Evolutionary conservation across 2,888 invertebrate species (phyloP).

Genomic region (Stegana nigrithorax): DNA sequence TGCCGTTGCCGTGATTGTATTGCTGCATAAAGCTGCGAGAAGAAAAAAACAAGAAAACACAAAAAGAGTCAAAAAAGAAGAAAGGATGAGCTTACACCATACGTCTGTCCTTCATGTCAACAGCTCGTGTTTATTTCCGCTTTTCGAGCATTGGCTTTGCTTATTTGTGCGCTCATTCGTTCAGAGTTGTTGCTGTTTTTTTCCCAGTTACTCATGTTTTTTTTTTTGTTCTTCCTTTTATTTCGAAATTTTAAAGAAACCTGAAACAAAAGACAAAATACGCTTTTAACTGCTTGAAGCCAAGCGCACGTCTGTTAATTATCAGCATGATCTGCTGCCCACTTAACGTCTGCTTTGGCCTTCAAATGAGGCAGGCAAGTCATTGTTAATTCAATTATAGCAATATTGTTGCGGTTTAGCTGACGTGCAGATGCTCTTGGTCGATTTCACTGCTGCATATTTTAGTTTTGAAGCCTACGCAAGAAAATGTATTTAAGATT

Average conservation of each 20-base stretch:
- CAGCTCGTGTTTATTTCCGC: conserved; percentile 39
- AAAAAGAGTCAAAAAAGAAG: not conserved
- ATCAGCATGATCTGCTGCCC: too few relatives aligned
- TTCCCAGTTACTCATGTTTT: not conserved
- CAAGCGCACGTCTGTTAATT: not conserved
- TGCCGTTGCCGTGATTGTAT: not conserved
- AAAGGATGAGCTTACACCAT: not conserved
- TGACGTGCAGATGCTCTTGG: not conserved
- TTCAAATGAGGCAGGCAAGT: too few relatives aligned
- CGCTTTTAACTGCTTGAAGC: not conserved
- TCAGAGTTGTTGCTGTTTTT: not conserved
- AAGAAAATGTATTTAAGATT: too few relatives aligned
- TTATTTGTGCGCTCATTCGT: not conserved
- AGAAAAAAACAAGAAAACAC: not conserved
- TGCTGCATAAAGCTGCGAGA: not conserved
- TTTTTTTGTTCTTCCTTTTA: not conserved
- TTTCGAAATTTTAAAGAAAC: not conserved
- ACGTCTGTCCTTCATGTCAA: conserved; percentile 12
- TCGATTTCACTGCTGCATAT: too few relatives aligned
- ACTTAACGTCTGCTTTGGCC: too few relatives aligned
- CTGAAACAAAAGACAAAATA: not conserved
- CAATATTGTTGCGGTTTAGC: not conserved
- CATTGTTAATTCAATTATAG: too few relatives aligned
- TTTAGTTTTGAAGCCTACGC: too few relatives aligned
- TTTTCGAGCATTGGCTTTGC: conserved; percentile 25